A percentile compares a stretch with the other conserved stretches of the same genome.
Conservation (phyloP, 1,140 invertebrate genomes). For the Bombus picipes region DNA sequence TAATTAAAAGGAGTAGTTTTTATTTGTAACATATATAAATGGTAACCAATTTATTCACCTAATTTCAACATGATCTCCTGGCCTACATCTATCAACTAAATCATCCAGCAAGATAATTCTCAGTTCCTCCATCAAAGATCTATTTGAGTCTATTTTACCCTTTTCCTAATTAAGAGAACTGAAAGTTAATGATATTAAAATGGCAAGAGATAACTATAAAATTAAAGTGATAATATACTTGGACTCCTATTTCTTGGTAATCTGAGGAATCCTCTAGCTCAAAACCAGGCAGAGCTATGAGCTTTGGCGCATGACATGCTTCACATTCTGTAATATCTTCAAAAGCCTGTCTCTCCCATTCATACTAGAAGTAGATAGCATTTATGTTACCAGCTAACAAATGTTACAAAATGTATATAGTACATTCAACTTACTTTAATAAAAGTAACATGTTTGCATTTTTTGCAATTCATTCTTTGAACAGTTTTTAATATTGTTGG, state of each 20-base stretch:
- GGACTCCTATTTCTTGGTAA: constrained; percentile 95
- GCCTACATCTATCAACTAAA: constrained; percentile 93
- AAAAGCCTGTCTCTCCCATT: constrained; percentile 78
- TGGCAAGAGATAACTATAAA: constrained; percentile 15
- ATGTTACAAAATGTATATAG: constrained; percentile 61
- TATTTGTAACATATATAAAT: not conserved
- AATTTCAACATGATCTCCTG: constrained; percentile 93
- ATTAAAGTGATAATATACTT: constrained; percentile 81
- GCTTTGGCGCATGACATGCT: constrained; percentile 68
- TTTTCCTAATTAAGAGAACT: constrained; percentile 69
- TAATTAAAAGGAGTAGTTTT: not conserved
- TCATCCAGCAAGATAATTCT: constrained; percentile 91
- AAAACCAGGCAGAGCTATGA: constrained; percentile 82
- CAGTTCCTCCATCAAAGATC: constrained; percentile 64
- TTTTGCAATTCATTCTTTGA: constrained; percentile 89
- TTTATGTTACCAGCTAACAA: constrained; percentile 10
- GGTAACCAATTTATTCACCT: constrained; percentile 84
- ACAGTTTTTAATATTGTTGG: constrained; percentile 90
- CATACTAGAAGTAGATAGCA: constrained; percentile 68
- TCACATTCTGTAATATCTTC: constrained; percentile 72
- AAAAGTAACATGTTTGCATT: constrained; percentile 88
- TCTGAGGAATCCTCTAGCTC: constrained; percentile 89
- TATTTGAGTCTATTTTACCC: constrained; percentile 64
- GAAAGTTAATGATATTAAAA: constrained; percentile 20
- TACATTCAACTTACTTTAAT: constrained; percentile 87